Conservation (phyloP, 2,888 invertebrate genomes). For the Emmelina monodactyla region DNA sequence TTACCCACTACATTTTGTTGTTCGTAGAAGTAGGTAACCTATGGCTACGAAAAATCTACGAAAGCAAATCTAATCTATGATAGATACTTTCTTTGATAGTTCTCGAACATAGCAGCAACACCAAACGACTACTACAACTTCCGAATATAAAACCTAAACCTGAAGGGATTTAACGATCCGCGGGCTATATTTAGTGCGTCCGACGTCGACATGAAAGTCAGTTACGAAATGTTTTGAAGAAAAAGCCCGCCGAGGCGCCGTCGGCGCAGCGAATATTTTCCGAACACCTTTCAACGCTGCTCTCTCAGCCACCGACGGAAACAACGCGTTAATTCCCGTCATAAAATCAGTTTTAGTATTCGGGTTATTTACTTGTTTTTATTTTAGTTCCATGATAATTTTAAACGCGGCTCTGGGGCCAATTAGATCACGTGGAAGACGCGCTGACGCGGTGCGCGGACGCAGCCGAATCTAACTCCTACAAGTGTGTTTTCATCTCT, state of each 20-base stretch:
- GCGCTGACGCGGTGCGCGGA: conserved; percentile 17
- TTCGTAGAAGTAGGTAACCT: too few species aligned
- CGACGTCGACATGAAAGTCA: neutral
- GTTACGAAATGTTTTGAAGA: conserved; percentile 3
- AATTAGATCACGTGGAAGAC: conserved; percentile 57
- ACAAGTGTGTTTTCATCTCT: neutral
- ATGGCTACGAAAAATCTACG: too few species aligned
- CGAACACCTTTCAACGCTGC: conserved; percentile 62
- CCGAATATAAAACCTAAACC: too few species aligned
- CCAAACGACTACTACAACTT: too few species aligned
- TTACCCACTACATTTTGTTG: too few species aligned
- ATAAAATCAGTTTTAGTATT: conserved; percentile 66
- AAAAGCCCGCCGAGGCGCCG: conserved; percentile 18
- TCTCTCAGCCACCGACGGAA: conserved; percentile 64
- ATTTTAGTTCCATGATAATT: conserved; percentile 63
- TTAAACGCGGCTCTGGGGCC: conserved; percentile 54
- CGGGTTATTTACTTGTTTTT: conserved; percentile 66
- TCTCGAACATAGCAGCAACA: too few species aligned
- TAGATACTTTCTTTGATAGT: too few species aligned
- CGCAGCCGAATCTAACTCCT: conserved; percentile 1
- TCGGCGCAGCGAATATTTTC: conserved; percentile 57
- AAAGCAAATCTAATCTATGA: too few species aligned
- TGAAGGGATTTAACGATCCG: conserved; percentile 1
- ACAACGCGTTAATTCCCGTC: conserved; percentile 67
- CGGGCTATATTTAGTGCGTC: neutral